Conservation (phyloP, 2,888 invertebrate genomes). For the Aproaerema taeniolella region DNA sequence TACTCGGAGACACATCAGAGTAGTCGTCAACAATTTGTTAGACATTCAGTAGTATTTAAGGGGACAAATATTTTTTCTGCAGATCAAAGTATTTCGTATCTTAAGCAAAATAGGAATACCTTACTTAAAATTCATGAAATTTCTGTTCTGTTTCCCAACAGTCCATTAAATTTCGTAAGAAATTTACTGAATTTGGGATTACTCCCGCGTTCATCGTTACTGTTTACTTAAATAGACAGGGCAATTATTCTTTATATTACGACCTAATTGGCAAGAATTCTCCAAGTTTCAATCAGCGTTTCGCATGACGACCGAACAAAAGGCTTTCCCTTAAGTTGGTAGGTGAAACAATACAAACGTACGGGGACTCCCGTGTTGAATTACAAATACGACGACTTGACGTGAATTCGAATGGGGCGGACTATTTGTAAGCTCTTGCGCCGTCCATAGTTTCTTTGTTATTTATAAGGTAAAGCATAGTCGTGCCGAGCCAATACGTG, state of each 20-base stretch:
- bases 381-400: conserved; percentile 70
- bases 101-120: too few species aligned
- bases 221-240: too few species aligned
- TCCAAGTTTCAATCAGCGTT: conserved; percentile 31
- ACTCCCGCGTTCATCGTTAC: too few species aligned
- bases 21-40: conserved; percentile 9
- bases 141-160: too few species aligned
- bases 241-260: too few species aligned
- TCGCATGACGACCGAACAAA: conserved; percentile 37
- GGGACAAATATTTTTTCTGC: background rate
- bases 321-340: conserved; percentile 38
- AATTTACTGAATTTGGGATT: too few species aligned
- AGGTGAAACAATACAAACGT: conserved; percentile 69
- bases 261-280: conserved; percentile 25
- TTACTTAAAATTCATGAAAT: too few species aligned
- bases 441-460: conserved; percentile 44
- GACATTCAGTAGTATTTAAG: conserved; percentile 7
- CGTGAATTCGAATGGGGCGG: conserved; percentile 66
- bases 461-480: conserved; percentile 10
- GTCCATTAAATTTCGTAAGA: too few species aligned
- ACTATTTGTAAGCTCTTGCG: conserved; percentile 36
- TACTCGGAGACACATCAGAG: conserved; percentile 1
- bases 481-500: background rate
- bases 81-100: too few species aligned
- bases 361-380: conserved; percentile 60